Percentiles rank a stretch among this genome's conserved stretches.
Evolutionary conservation across 2,113 vertebrate genomes (phyloP).

Genomic region (Myanophis thanlyinensis): DNA sequence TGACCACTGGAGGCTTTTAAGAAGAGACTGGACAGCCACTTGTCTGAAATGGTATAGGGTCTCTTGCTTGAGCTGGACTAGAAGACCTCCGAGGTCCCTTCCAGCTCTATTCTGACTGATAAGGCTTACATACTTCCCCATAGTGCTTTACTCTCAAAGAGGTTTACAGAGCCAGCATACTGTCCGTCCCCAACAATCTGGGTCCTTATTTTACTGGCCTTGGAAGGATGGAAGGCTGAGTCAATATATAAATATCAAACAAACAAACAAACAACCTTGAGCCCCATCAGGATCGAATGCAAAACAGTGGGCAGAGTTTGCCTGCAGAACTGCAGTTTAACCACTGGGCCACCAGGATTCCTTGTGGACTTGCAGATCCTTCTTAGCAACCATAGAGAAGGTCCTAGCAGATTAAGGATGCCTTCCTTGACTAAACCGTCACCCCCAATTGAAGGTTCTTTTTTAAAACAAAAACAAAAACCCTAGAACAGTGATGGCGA

Average conservation of each 20-base stretch:
- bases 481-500: too few relatives aligned
- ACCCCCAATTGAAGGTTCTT: conserved; percentile 44
- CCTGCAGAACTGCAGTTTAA: background rate
- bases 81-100: too few relatives aligned
- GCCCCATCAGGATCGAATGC: background rate
- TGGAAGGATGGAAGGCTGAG: background rate
- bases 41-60: too few relatives aligned
- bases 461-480: conserved; percentile 5
- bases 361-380: background rate
- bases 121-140: background rate
- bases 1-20: too few relatives aligned
- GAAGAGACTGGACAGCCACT: too few relatives aligned
- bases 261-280: too few relatives aligned
- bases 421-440: conserved; percentile 33
- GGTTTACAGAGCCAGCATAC: background rate
- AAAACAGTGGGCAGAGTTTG: background rate
- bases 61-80: too few relatives aligned
- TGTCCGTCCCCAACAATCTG: background rate
- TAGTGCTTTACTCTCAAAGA: background rate
- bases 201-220: background rate
- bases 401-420: conserved; percentile 37
- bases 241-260: too few relatives aligned
- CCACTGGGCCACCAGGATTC: background rate
- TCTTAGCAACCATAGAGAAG: background rate
- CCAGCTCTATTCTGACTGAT: too few relatives aligned